Evolutionary conservation across 2,113 vertebrate species (phyloP), one percentile per base, ranked within the genome.

Genomic region (Myotis brandtii): DNA sequence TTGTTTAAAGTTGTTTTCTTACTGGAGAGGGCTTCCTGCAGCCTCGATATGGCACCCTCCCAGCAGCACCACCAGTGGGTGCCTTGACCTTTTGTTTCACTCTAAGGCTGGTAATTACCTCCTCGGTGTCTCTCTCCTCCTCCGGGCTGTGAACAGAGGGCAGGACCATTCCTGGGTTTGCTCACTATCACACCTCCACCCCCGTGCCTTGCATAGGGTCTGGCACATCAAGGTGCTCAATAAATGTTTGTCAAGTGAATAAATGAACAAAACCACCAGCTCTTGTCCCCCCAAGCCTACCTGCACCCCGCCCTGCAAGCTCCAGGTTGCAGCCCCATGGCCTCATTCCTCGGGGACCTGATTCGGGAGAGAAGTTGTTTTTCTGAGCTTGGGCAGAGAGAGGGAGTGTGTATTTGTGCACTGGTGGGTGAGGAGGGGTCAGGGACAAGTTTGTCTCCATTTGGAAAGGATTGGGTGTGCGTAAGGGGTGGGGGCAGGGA

Each of bases 401-500:
- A 43, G 12, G 46, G n/a, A 40, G 12, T 25, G 32, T 56, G 48
- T 13, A 1, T 76, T 27, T 82, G 67, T 9, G 37, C 9, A 43
- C 5, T 67, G 20, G 20, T 54, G 46, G 9, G n/a, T 56, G 1
- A 40, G 76, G 25, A 70, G 30, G 66, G 56, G 9, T 54, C 70
- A n/a, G 88, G 85, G 80, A 77, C 70, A 32, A 52, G 20, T 85
- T 21, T 52, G 66, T 14, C 9, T 27, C 73, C 16, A 21, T 48
- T 84, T 72, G 80, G 34, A 46, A 93, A 86, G 59, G n/a, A 52
- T 88, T 34, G 72, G 46, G 54, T 77, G 16, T 89, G 54, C 69
- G 27, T 34, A 50, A 21, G 20, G 37, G 43, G 64, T 18, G 18
- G 62, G 37, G 46, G 16, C 25, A 34, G 27, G 46, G n/a, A 17